phyloP scores from a whole-genome alignment of 2,888 invertebrate species.

The Seira sanloemensis region DNA sequence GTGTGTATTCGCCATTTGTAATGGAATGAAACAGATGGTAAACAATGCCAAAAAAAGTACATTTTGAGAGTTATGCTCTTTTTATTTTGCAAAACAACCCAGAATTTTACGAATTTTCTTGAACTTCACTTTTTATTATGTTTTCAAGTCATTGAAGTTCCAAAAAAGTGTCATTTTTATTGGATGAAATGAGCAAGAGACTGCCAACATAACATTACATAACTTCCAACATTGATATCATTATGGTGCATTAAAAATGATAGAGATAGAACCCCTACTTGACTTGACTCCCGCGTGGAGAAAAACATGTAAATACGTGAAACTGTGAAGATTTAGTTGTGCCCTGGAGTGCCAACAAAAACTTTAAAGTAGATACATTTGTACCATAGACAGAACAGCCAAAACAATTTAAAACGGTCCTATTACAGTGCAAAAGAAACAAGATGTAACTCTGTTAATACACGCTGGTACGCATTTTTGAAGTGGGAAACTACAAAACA shows the following conservation, averaged over 20 bases:
- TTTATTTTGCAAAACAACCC: too few species aligned
- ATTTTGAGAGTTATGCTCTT: too few species aligned
- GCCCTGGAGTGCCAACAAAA: conserved; percentile 5
- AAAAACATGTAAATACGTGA: not conserved
- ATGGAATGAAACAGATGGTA: too few species aligned
- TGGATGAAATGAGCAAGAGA: not conserved
- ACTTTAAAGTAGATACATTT: not conserved
- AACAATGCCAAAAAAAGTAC: too few species aligned
- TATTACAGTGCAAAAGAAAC: not conserved
- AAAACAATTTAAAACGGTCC: not conserved
- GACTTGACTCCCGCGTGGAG: conserved; percentile 5
- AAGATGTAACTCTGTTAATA: conserved; percentile 6
- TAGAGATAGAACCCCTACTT: conserved; percentile 27
- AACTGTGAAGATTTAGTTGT: not conserved
- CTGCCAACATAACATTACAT: conserved; percentile 11
- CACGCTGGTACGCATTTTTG: not conserved
- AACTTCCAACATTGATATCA: conserved; percentile 11
- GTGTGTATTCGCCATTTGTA: too few species aligned
- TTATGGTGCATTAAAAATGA: conserved; percentile 3
- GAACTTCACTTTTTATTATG: not conserved
- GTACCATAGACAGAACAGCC: not conserved
- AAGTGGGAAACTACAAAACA: too few species aligned
- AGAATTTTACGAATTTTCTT: conserved; percentile 6
- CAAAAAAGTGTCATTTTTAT: conserved; percentile 2
- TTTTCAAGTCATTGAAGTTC: conserved; percentile 2